Evolutionary conservation across 1,140 invertebrate species (phyloP), one percentile per base, ranked within the genome.

Genomic region (Dendroctonus ponderosae): DNA sequence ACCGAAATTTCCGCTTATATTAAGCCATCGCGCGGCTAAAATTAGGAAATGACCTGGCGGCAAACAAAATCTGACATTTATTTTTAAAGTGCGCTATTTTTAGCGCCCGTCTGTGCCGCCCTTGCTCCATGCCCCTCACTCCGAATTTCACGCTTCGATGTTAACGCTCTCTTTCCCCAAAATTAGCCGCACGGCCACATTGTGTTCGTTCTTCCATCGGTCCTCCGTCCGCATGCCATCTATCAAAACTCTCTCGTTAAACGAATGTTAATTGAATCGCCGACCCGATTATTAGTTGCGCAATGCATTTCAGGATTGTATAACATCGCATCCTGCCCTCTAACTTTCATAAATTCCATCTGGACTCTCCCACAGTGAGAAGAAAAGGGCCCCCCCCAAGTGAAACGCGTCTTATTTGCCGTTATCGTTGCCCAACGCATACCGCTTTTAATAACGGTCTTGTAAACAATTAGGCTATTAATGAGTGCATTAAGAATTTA

Each of bases 21-120:
- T 44, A 44, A 58, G 42, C 59, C 41, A 51, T 50, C 12, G 49
- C 51, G 38, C 39, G 48, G 40, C 49, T 62, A 62, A 62, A 62
- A 62, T 62, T 62, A 62, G 60, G 39, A 8, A 52, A 62, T 62
- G 60, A 62, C 49, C 43, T 41, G 60, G 40, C 38, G 12, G 50
- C 52, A 62, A 52, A 41, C 49, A 52, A 62, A 62, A 62, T 62
- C 60, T 42, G 50, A 62, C 40, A 62, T 62, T 59, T 52, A 52
- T 62, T 62, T 62, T 53, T 52, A 50, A 43, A 53, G 49, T 26
- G 4, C 5, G 60, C 60, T 62, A 62, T 62, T 62, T 62, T 42
- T 42, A 53, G 60, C 52, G 37, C 9, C 44, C 9, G 44, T 46
- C 9, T 46, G 12, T 2, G 12, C 9, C 44, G 44, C 26, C 26